These are phyloP conservation scores for Azemiops feae DNA, from an alignment of 2,113 vertebrate species.

Conservation along the genomic window DNA sequence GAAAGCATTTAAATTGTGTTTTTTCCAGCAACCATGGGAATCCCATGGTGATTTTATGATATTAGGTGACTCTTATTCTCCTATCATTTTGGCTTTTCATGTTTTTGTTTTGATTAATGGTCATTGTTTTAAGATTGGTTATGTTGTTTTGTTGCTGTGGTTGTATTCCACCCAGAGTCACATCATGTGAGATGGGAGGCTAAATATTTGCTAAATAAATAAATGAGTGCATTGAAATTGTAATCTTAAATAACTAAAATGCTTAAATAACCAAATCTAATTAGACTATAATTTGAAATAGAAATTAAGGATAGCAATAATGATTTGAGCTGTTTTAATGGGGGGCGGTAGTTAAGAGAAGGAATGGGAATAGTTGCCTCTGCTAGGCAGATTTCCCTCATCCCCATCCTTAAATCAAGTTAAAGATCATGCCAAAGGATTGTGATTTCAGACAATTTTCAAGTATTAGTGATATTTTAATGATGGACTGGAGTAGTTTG, in stretches of 20 bases:
- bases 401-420: neutral
- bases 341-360: neutral
- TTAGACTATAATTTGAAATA: neutral
- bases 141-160: neutral
- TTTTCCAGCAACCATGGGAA: neutral
- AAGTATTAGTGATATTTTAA: neutral
- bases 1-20: neutral
- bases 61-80: neutral
- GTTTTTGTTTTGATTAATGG: neutral
- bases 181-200: too few species aligned
- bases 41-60: neutral
- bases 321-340: neutral
- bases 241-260: neutral
- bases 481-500: neutral
- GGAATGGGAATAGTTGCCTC: neutral
- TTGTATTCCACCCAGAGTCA: too few species aligned
- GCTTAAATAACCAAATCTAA: neutral
- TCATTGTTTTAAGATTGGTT: neutral
- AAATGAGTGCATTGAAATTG: neutral
- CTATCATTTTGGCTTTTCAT: neutral
- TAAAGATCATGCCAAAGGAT: neutral
- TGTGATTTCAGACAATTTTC: neutral
- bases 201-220: neutral
- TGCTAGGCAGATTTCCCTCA: neutral
- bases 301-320: neutral